Evolutionary conservation across 2,888 invertebrate species (phyloP).

Genomic region (Phortica okadai): DNA sequence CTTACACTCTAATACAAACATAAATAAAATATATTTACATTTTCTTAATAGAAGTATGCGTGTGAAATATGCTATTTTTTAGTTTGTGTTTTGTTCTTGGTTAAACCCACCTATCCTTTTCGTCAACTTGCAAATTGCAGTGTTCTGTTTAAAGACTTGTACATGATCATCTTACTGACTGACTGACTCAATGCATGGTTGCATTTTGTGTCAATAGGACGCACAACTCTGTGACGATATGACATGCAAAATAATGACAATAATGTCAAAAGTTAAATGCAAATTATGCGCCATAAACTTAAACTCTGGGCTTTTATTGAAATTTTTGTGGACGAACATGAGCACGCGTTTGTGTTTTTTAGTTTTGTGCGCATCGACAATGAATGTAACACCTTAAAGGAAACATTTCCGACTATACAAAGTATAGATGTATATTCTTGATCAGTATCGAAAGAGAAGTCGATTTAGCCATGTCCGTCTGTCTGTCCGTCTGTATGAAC

Average conservation of each 20-base stretch:
- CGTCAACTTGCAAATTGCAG: too few relatives aligned
- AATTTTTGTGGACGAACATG: background rate
- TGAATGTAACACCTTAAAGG: too few relatives aligned
- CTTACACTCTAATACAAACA: background rate
- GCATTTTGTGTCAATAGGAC: background rate
- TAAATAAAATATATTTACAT: too few relatives aligned
- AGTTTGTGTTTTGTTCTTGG: background rate
- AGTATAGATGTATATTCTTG: too few relatives aligned
- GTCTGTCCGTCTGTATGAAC: too few relatives aligned
- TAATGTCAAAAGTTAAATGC: conserved; percentile 6
- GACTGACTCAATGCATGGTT: background rate
- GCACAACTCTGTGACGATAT: background rate
- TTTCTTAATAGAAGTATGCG: background rate
- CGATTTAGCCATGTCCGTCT: too few relatives aligned
- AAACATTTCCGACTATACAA: too few relatives aligned
- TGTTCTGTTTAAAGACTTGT: too few relatives aligned
- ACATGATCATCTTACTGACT: background rate
- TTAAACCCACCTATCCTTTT: too few relatives aligned
- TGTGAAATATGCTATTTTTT: background rate
- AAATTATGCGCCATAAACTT: conserved; percentile 2
- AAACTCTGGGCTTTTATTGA: background rate
- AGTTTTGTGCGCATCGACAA: too few relatives aligned
- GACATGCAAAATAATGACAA: conserved; percentile 17
- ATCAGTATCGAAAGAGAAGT: too few relatives aligned
- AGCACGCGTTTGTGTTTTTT: too few relatives aligned